These are phyloP conservation scores for Ctenodactylus gundi DNA, from an alignment of 2,113 vertebrate species.

Conservation along the genomic window DNA sequence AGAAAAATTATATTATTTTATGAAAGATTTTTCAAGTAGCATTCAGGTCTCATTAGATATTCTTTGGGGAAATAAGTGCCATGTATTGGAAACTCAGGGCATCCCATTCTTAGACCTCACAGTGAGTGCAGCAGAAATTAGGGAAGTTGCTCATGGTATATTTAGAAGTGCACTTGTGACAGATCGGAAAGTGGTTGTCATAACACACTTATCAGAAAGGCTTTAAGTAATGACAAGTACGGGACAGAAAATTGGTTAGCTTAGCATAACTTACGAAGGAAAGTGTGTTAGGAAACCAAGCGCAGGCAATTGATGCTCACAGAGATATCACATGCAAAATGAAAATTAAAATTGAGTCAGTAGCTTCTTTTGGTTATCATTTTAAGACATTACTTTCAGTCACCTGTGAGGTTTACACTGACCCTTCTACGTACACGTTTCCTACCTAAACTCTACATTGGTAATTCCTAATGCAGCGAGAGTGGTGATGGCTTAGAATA, in stretches of 20 bases:
- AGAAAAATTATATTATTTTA: slow-evolving; percentile 4
- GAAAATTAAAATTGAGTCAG: slow-evolving; percentile 22
- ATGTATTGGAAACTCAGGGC: neutral
- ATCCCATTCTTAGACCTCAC: neutral
- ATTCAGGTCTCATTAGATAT: neutral
- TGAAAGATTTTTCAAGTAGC: neutral
- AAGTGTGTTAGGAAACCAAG: slow-evolving; percentile 46
- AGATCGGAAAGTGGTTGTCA: slow-evolving; percentile 65
- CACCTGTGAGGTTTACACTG: neutral
- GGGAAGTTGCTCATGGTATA: slow-evolving; percentile 45
- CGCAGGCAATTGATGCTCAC: slow-evolving; percentile 43
- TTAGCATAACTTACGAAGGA: slow-evolving; percentile 55
- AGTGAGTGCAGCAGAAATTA: slow-evolving; percentile 19
- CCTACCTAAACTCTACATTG: neutral
- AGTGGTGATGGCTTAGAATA: neutral
- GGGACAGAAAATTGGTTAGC: slow-evolving; percentile 64
- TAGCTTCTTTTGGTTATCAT: neutral
- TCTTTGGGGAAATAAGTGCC: neutral
- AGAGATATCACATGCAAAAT: neutral
- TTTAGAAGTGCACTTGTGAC: slow-evolving; percentile 38
- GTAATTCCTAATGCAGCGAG: neutral
- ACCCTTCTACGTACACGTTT: neutral
- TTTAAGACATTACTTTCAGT: neutral
- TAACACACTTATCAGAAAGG: slow-evolving; percentile 52
- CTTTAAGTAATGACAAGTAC: slow-evolving; percentile 60